phyloP scores from a whole-genome alignment of 2,113 vertebrate genomes.

The Tichodroma muraria region DNA sequence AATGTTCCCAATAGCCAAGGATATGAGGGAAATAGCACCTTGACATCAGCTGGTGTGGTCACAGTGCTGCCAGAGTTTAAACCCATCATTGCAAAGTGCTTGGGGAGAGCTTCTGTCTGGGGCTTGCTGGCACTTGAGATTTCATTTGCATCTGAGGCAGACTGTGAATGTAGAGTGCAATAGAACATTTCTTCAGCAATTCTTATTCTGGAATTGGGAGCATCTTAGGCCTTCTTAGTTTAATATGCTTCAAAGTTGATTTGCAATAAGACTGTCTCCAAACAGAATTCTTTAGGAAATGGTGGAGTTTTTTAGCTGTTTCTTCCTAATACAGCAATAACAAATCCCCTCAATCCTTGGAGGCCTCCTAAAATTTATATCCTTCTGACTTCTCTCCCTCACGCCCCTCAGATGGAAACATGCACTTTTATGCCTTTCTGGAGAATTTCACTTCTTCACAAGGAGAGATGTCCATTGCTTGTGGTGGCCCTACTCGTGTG shows the following conservation, averaged over 20 bases:
- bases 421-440: not conserved
- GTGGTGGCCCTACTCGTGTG: not conserved
- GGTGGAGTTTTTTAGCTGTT: not conserved
- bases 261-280: not conserved
- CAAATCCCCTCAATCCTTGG: not conserved
- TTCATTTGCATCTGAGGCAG: constrained; percentile 42
- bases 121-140: not conserved
- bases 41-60: not conserved
- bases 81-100: not conserved
- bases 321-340: not conserved
- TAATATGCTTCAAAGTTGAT: constrained; percentile 17
- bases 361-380: not conserved
- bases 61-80: not conserved
- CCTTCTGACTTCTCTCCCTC: not conserved
- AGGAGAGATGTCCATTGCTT: not conserved
- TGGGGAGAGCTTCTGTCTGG: not conserved
- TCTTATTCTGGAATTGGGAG: not conserved
- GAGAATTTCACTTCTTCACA: not conserved
- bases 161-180: not conserved
- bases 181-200: not conserved
- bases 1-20: not conserved
- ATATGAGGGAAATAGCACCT: not conserved
- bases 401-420: not conserved
- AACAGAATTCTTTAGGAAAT: constrained; percentile 13
- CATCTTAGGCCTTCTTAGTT: not conserved